phyloP scores from a whole-genome alignment of 2,797 vertebrate genomes.

The Argyrosomus regius region DNA sequence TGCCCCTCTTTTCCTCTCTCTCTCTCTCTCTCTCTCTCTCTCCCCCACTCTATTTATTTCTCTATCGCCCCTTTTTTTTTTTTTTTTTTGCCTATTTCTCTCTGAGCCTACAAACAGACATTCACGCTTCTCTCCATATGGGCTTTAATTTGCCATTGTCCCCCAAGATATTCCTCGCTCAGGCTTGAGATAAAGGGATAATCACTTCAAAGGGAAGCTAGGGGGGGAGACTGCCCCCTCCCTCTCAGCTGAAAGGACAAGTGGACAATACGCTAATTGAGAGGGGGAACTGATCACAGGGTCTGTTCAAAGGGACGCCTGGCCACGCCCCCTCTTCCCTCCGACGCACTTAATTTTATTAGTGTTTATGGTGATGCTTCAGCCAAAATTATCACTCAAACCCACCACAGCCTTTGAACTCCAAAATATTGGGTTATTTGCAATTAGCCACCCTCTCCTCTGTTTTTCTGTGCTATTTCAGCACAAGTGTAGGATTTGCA shows the following conservation, averaged over 20 bases:
- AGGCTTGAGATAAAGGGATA: conserved; percentile 99
- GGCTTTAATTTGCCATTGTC: conserved; percentile 94
- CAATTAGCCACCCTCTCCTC: conserved; percentile 80
- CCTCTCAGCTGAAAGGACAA: conserved; percentile 92
- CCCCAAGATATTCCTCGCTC: conserved; percentile 93
- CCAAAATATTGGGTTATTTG: conserved; percentile 81
- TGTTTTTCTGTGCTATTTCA: conserved; percentile 64
- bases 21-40: background rate
- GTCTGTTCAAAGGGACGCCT: conserved; percentile 92
- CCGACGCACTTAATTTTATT: conserved; percentile 97
- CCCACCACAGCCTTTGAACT: conserved; percentile 85
- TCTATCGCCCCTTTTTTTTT: conserved; percentile 50
- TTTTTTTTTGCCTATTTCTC: conserved; percentile 48
- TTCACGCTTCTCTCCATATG: conserved; percentile 89
- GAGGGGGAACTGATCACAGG: conserved; percentile 97
- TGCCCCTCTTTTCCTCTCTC: conserved; percentile 29
- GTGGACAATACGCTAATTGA: conserved; percentile 99
- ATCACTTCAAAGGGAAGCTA: conserved; percentile 97
- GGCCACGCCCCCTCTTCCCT: conserved; percentile 86
- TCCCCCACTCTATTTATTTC: conserved; percentile 64
- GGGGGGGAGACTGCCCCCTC: conserved; percentile 85
- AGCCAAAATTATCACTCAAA: conserved; percentile 83
- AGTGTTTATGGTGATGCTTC: conserved; percentile 93
- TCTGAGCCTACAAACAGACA: conserved; percentile 84
- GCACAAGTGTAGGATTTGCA: conserved; percentile 66